Evolutionary conservation across 1,140 invertebrate genomes (phyloP), one percentile per base, ranked within the genome.

Genomic region (Palaemon carinicauda): DNA sequence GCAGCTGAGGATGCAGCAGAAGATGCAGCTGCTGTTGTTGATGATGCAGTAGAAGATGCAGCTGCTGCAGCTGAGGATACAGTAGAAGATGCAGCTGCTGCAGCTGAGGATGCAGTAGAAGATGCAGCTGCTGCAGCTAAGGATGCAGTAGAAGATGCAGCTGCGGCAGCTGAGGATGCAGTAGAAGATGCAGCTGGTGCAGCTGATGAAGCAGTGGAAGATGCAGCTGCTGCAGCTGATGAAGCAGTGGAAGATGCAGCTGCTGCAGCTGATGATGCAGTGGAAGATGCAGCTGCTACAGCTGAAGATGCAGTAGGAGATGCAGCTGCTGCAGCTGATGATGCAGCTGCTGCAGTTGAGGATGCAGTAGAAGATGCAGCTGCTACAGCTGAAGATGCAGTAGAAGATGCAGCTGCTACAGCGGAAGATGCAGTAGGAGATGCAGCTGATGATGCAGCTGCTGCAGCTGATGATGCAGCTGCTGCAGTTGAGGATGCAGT

Each of bases 131-230:
- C 51, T 31, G 65, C 56, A 53, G 41, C 69, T 15, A 65, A 24
- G n/a, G 65, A n/a, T 60, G 73, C n/a, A 12, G 69, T 77, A 15
- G 60, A 80, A 41, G 78, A 54, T 53, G 78, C 78, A 27, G 51
- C 78, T 17, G n/a, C n/a, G n/a, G n/a, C n/a, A n/a, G n/a, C n/a
- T n/a, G n/a, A n/a, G n/a, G 75, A 56, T 5, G 53, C 73, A 17
- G n/a, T 41, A 82, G 60, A 51, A 33, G 60, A 69, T 41, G 60
- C 33, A 52, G 80, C 41, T 51, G 80, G 12, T 51, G 21, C 31
- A 29, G 80, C 29, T 9, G 7, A 69, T 15, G 80, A 73, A 15
- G 78, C 78, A 1, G 78, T 15, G 53, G 78, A 3, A 56, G 78
- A 29, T 52, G 78, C 51, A 19, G 33, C 12, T n/a, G 78, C 41